Evolutionary conservation across 2,113 vertebrate species (phyloP), one percentile per base, ranked within the genome.

Genomic region (Nansenia antarctica): DNA sequence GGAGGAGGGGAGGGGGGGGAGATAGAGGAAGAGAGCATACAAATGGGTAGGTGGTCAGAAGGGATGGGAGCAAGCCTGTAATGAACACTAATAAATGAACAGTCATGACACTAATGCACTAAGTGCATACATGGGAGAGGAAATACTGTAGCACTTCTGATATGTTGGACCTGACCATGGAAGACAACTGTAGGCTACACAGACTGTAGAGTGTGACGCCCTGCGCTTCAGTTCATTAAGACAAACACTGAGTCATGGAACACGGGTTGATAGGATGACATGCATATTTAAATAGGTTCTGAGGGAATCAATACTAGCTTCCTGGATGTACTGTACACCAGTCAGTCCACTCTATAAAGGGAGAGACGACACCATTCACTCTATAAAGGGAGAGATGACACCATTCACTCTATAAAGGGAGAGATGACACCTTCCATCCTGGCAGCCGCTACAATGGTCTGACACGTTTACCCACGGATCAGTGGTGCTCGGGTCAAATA

Each of bases 251-350:
- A 29, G 47, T 47, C 29, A 42, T 69, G 35, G 22, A n/a, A 64
- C 9, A 64, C 7, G 69, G 65, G 66, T 29, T 55, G 80, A 82
- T 77, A 61, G 45, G 27, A 76, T 82, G 67, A 78, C 85, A 76
- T 57, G 18, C 22, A 71, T 49, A 20, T 47, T 64, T 76, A 75
- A 84, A 70, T 37, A 59, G 67, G 27, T 66, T 30, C 5, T 68
- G 49, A 60, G 31, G 30, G 72, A 86, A 87, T 88, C 82, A 70
- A 88, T 89, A 84, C 27, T 12, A 18, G 67, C 57, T 58, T 78
- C 65, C 72, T 77, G 73, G 32, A 69, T 35, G 32, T 26, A 52
- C 30, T 35, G 32, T 26, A 52, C 30, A 78, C 45, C 64, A 49
- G 29, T 49, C 29, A 14, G 26, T 70, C 71, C 39, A 57, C 31